These are phyloP conservation scores for Rissa tridactyla DNA, from an alignment of 2,113 vertebrate genomes.

Conservation along the genomic window DNA sequence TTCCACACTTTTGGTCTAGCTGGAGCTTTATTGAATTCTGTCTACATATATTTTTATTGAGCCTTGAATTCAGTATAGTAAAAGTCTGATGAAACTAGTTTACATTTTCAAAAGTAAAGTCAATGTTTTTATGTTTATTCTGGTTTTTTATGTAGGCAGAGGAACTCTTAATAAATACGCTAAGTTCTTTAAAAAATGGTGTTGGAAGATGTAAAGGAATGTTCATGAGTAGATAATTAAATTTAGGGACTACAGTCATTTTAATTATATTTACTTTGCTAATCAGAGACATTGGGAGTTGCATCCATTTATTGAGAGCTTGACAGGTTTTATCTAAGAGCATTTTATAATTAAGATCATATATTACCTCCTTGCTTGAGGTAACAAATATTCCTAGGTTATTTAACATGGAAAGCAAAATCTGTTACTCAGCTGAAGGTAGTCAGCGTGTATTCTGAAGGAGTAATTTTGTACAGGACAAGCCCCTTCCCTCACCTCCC, in stretches of 20 bases:
- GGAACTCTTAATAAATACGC: background rate
- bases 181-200: background rate
- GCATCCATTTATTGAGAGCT: constrained; percentile 10
- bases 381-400: constrained; percentile 27
- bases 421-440: background rate
- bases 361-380: background rate
- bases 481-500: rapidly evolving
- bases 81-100: background rate
- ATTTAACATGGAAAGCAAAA: background rate
- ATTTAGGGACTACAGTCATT: background rate
- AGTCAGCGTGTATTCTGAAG: background rate
- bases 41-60: background rate
- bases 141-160: background rate
- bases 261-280: constrained; percentile 49
- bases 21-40: background rate
- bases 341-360: constrained; percentile 31
- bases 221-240: constrained; percentile 6
- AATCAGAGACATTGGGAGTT: constrained; percentile 9
- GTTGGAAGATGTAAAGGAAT: background rate
- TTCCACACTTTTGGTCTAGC: background rate
- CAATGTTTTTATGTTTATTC: background rate
- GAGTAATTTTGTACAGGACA: background rate
- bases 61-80: background rate
- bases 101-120: background rate
- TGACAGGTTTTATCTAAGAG: constrained; percentile 16